Evolutionary conservation across 2,113 vertebrate genomes (phyloP), one percentile per base, ranked within the genome.

Genomic region (Ophiodon elongatus): DNA sequence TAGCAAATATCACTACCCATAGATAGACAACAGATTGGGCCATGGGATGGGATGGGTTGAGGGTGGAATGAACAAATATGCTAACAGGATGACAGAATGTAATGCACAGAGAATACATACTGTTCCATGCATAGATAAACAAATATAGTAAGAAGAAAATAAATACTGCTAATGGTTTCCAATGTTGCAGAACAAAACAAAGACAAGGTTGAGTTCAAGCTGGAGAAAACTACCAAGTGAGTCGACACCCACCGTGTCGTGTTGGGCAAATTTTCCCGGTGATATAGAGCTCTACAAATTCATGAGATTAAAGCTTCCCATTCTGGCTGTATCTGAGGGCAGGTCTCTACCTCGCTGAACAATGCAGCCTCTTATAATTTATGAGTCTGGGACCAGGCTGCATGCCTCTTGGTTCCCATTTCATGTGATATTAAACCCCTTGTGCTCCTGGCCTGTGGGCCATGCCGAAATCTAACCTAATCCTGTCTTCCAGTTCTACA

Each of bases 1-100:
- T 35, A 71, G 82, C 83, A 85, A 71, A 92, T 82, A 89, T 80
- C 57, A 76, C 85, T 88, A 83, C 59, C 72, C 56, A 79, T 76
- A 84, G 85, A 88, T 60, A 31, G 29, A 19, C 88, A 91, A 90
- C 87, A 91, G 77, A 91, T 87, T 92, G 87, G 75, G 62, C 87
- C 69, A 62, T 64, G 72, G 13, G 23, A 62, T 64, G 72, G 13
- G 23, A 86, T 89, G 87, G 66, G 62, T 50, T 85, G 83, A 80
- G 77, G 86, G 68, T 79, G 56, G 59, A 90, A 88, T 74, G 85
- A 89, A 41, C 72, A 91, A 88, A 88, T 90, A 90, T 88, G 83
- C 84, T 90, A 91, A 91, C 90, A 80, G 56, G n/a, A 14, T 79
- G 81, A 80, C 56, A 83, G 29, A 80, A 80, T 80, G 80, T 68